Evolutionary conservation across 2,113 vertebrate genomes (phyloP).

Genomic region (Epinephelus moara): DNA sequence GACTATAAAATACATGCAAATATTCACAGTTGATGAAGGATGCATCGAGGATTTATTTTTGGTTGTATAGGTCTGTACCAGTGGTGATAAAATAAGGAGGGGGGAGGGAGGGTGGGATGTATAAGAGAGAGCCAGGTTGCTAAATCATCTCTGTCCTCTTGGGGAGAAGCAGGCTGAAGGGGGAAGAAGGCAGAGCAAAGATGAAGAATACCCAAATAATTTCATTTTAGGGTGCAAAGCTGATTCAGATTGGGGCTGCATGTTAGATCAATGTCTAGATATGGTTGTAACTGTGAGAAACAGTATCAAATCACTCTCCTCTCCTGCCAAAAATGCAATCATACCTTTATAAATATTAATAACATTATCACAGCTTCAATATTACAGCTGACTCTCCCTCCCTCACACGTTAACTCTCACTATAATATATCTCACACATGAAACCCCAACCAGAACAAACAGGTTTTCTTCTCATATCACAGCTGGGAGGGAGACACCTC

Average conservation of each 20-base stretch:
- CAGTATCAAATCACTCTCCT: neutral
- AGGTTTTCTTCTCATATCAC: conserved; percentile 29
- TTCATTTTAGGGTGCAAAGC: neutral
- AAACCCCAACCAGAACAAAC: neutral
- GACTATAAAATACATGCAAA: conserved; percentile 13
- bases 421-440: conserved; percentile 10
- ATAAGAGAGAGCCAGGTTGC: conserved; percentile 9
- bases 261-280: conserved; percentile 5
- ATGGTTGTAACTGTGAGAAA: conserved; percentile 9
- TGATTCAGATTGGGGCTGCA: neutral
- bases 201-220: neutral
- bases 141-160: conserved; percentile 47
- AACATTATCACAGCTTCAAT: conserved; percentile 8
- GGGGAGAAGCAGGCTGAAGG: conserved; percentile 11
- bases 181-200: conserved; percentile 5
- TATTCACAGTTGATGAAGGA: neutral
- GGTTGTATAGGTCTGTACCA: conserved; percentile 9
- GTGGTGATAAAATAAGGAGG: conserved; percentile 34
- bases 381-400: neutral
- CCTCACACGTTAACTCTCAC: conserved; percentile 16
- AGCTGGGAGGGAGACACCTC: conserved; percentile 1
- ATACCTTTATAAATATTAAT: conserved; percentile 63
- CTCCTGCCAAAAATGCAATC: conserved; percentile 39
- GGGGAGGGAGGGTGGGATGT: conserved; percentile 10
- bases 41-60: conserved; percentile 32